Evolutionary conservation across 2,113 vertebrate genomes (phyloP).

Genomic region (Campylomormyrus numenius): DNA sequence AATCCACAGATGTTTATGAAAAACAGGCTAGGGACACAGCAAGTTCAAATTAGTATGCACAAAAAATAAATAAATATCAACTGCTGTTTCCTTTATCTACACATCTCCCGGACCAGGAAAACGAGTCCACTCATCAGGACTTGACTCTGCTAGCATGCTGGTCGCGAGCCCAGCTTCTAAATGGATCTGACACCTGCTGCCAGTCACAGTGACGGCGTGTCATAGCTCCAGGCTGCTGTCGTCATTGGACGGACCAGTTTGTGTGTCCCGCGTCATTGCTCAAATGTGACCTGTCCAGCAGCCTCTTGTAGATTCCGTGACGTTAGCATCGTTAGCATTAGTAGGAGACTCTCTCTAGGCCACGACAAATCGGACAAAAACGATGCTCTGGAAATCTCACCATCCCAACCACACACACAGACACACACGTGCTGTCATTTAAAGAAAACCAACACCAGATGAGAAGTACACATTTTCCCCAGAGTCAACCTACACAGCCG

Average conservation of each 20-base stretch:
- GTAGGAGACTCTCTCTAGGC: neutral
- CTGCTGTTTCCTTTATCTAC: neutral
- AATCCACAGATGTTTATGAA: neutral
- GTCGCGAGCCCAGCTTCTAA: neutral
- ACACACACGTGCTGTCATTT: conserved; percentile 43
- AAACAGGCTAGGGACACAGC: neutral
- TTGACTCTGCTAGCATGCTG: neutral
- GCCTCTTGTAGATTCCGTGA: neutral
- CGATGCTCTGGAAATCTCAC: neutral
- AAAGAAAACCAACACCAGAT: neutral
- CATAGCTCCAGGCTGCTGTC: neutral
- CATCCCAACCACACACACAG: neutral
- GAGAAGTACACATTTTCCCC: neutral
- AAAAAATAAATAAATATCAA: neutral
- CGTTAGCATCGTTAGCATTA: neutral
- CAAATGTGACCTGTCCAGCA: neutral
- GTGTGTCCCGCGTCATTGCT: neutral
- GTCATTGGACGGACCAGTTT: neutral
- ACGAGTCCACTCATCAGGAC: neutral
- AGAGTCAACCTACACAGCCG: neutral
- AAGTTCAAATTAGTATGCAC: neutral
- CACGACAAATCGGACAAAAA: neutral
- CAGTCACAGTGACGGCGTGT: neutral
- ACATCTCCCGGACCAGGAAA: neutral
- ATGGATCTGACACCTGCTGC: neutral